Evolutionary conservation across 2,113 vertebrate species (phyloP).

Genomic region (Microcebus tavaratra): DNA sequence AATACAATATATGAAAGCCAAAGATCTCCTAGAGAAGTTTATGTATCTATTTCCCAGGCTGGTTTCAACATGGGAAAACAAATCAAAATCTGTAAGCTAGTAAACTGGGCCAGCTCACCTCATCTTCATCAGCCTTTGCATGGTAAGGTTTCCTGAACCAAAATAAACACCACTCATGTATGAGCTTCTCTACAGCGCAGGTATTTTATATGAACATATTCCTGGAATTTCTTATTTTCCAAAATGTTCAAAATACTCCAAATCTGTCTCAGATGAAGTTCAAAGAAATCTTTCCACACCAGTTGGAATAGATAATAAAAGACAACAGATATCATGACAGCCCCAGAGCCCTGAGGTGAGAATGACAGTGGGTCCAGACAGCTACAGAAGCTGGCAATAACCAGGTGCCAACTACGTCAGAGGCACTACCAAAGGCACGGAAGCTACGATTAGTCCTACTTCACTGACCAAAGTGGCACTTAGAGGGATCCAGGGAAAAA

Average conservation of each 20-base stretch:
- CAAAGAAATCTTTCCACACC: neutral
- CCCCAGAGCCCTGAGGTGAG: neutral
- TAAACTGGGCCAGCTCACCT: neutral
- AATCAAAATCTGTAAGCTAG: neutral
- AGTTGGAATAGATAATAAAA: neutral
- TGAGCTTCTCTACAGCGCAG: neutral
- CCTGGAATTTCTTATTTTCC: neutral
- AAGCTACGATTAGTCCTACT: neutral
- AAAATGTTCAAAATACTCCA: conserved; percentile 2
- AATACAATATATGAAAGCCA: neutral
- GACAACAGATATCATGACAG: neutral
- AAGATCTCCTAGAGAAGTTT: neutral
- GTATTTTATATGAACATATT: neutral
- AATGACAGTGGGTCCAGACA: neutral
- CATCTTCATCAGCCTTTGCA: neutral
- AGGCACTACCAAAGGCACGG: neutral
- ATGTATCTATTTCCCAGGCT: neutral
- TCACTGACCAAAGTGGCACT: neutral
- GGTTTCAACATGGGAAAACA: neutral
- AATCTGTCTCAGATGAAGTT: neutral
- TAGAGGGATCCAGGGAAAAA: neutral
- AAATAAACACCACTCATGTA: neutral
- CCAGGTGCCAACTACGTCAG: neutral
- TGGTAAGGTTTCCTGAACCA: fast-evolving
- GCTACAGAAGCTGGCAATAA: neutral